Evolutionary conservation across 2,113 vertebrate genomes (phyloP).

Genomic region (Prolemur simus): DNA sequence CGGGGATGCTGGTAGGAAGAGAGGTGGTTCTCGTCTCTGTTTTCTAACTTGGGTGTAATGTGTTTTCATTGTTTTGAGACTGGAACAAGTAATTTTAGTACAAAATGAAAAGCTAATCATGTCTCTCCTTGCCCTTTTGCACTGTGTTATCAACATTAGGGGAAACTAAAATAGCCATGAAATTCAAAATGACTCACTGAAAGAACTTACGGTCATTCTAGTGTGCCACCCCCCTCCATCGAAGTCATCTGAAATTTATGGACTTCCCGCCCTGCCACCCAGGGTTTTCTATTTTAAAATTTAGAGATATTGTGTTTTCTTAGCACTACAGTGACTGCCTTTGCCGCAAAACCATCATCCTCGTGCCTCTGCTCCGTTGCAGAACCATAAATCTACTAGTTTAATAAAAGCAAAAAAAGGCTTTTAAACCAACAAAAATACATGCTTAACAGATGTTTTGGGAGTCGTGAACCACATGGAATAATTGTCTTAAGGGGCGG

Average conservation of each 20-base stretch:
- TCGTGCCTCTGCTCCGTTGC: neutral
- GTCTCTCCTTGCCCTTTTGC: neutral
- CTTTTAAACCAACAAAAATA: neutral
- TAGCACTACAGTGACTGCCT: neutral
- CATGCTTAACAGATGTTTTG: neutral
- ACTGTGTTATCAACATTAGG: neutral
- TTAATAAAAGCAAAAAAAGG: neutral
- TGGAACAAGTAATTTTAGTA: neutral
- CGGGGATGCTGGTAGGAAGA: rapidly evolving
- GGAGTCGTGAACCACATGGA: neutral
- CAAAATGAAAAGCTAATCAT: neutral
- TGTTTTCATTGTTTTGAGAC: neutral
- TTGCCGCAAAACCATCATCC: neutral
- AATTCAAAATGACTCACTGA: neutral
- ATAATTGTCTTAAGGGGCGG: neutral
- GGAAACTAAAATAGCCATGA: neutral
- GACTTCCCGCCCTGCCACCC: neutral
- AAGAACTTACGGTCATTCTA: neutral
- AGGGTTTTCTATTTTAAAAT: conserved; percentile 41
- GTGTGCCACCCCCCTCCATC: neutral
- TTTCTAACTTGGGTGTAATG: neutral
- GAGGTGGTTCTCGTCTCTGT: neutral
- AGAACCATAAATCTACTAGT: neutral
- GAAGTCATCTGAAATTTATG: neutral
- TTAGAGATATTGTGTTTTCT: neutral